A percentile compares a stretch with the other conserved stretches of the same genome.
Conservation (phyloP, 2,888 invertebrate species). For the Brachylomia viminalis region DNA sequence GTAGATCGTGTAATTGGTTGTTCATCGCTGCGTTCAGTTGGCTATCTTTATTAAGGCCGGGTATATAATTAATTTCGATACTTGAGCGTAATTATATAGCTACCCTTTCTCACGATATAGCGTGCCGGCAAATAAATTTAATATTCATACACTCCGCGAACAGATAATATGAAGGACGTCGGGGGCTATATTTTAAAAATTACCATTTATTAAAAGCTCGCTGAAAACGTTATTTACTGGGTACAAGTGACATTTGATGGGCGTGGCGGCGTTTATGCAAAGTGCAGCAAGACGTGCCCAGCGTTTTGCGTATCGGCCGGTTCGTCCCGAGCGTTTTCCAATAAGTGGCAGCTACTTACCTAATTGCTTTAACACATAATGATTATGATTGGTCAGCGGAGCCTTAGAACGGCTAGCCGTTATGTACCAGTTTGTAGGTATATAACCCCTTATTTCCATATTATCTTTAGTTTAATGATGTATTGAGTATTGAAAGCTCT, state of each 20-base stretch:
- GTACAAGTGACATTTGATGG: conserved; percentile 78
- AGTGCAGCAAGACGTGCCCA: conserved; percentile 66
- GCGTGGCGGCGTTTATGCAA: conserved; percentile 84
- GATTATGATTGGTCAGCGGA: conserved; percentile 77
- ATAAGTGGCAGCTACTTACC: conserved; percentile 79
- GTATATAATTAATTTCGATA: conserved; percentile 60
- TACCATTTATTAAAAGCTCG: conserved; percentile 70
- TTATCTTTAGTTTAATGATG: conserved; percentile 34
- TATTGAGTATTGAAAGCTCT: conserved; percentile 28
- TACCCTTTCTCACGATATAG: conserved; percentile 62
- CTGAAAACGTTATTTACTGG: conserved; percentile 69
- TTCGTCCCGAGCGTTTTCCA: conserved; percentile 65
- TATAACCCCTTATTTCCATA: conserved; percentile 40
- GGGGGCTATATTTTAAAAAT: conserved; percentile 69
- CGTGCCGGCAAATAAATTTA: conserved; percentile 59
- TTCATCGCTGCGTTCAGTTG: conserved; percentile 48
- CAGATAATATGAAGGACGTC: conserved; percentile 65
- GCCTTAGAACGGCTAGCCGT: conserved; percentile 38
- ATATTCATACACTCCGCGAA: conserved; percentile 68
- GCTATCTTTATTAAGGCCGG: conserved; percentile 48
- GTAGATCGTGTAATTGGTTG: conserved; percentile 51
- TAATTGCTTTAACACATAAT: conserved; percentile 81
- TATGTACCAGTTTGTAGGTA: conserved; percentile 38
- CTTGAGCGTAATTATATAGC: conserved; percentile 54
- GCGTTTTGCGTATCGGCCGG: conserved; percentile 63